phyloP scores from a whole-genome alignment of 35 echinoderm and acorn worm genomes.

The Amphiura filiformis region DNA sequence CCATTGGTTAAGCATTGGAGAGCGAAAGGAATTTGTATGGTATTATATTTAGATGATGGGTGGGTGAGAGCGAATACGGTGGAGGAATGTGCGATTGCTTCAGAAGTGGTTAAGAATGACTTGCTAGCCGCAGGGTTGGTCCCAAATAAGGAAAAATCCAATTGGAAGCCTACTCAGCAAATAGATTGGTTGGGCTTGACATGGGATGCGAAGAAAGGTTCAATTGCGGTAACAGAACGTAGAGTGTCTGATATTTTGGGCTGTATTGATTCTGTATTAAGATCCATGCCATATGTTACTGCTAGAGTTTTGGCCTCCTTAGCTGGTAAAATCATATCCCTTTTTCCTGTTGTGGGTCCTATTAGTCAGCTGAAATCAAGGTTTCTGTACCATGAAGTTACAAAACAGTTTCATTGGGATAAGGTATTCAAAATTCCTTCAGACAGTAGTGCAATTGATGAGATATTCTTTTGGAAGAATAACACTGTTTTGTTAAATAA shows the following conservation, averaged over 20 bases:
- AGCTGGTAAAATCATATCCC: constrained; percentile 18
- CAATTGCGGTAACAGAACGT: background rate
- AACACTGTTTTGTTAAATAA: constrained; percentile 5
- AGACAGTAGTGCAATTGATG: constrained; percentile 8
- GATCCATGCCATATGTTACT: background rate
- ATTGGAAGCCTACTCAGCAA: constrained; percentile 14
- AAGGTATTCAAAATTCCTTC: background rate
- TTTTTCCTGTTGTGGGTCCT: background rate
- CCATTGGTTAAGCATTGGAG: constrained; percentile 41
- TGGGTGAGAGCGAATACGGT: background rate
- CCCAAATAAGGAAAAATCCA: constrained; percentile 35
- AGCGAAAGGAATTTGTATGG: constrained; percentile 32
- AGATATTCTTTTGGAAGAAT: constrained; percentile 23
- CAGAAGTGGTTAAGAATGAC: constrained; percentile 31
- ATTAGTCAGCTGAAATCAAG: constrained; percentile 25
- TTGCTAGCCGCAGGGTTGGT: constrained; percentile 31
- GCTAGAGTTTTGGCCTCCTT: constrained; percentile 18
- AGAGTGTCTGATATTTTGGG: background rate
- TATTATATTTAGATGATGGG: constrained; percentile 53
- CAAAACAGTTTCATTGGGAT: constrained; percentile 23
- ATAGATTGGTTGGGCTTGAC: constrained; percentile 34
- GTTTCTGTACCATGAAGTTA: constrained; percentile 24
- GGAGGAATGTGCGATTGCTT: background rate
- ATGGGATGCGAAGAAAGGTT: constrained; percentile 7
- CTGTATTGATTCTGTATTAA: background rate